A percentile compares a stretch with the other conserved stretches of the same genome.
These are phyloP conservation scores for Monopterus albus DNA, from an alignment of 2,113 vertebrate species.

Conservation along the genomic window DNA sequence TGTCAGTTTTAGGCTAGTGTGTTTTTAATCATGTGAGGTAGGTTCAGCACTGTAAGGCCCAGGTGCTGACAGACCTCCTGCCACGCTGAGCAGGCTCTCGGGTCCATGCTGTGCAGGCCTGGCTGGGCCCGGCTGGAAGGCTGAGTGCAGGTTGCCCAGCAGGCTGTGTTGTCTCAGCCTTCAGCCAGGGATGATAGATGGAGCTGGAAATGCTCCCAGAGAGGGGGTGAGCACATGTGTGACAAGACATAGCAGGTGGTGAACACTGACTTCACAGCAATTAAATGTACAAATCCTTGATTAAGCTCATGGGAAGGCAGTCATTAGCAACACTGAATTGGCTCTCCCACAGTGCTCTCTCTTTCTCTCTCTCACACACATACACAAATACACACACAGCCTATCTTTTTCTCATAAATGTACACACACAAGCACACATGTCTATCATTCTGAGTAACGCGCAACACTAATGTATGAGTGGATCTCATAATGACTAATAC, in stretches of 20 bases:
- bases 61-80: slow-evolving; percentile 64
- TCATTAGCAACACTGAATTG: slow-evolving; percentile 87
- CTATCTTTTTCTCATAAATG: slow-evolving; percentile 3
- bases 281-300: slow-evolving; percentile 95
- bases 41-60: slow-evolving; percentile 35
- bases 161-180: slow-evolving; percentile 86
- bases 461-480: slow-evolving; percentile 8
- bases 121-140: slow-evolving; percentile 78
- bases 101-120: slow-evolving; percentile 71
- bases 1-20: slow-evolving; percentile 51
- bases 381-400: slow-evolving; percentile 27
- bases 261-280: slow-evolving; percentile 92
- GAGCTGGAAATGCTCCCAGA: slow-evolving; percentile 79
- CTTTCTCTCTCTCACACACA: too few species aligned
- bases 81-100: slow-evolving; percentile 39
- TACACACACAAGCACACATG: slow-evolving; percentile 17
- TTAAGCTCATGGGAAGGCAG: slow-evolving; percentile 89
- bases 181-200: slow-evolving; percentile 85
- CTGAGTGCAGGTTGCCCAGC: slow-evolving; percentile 85
- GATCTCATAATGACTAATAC: neutral
- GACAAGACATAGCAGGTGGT: slow-evolving; percentile 89
- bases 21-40: slow-evolving; percentile 49
- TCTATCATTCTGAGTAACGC: slow-evolving; percentile 19
- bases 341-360: slow-evolving; percentile 81
- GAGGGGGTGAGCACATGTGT: slow-evolving; percentile 86